A percentile compares a stretch with the other conserved stretches of the same genome.
Conservation (phyloP, 2,888 invertebrate genomes). For the Drosophila mimetica region DNA sequence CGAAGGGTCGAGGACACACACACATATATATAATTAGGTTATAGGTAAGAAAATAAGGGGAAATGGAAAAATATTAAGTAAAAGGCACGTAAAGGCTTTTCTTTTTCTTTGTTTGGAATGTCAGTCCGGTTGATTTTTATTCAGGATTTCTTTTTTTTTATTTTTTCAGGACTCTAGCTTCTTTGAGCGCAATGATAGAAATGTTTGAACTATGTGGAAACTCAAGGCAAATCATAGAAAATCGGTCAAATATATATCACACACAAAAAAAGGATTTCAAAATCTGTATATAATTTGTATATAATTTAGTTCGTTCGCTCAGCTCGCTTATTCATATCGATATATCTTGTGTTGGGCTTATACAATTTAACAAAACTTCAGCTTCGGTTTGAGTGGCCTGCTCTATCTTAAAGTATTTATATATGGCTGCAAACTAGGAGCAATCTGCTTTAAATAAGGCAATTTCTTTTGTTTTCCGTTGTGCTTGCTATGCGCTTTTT, state of each 20-base stretch:
- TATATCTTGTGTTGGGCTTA: conserved; percentile 29
- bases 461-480: conserved; percentile 48
- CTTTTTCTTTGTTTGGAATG: conserved; percentile 4
- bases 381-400: conserved; percentile 16
- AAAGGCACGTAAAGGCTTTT: conserved; percentile 74
- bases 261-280: conserved; percentile 14
- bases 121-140: conserved; percentile 1
- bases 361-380: conserved; percentile 42
- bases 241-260: conserved; percentile 23
- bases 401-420: conserved; percentile 37
- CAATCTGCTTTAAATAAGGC: conserved; percentile 73
- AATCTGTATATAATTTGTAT: conserved; percentile 23
- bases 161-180: conserved; percentile 17
- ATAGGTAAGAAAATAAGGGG: conserved; percentile 15
- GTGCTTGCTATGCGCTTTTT: conserved; percentile 43
- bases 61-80: conserved; percentile 35
- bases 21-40: conserved; percentile 22
- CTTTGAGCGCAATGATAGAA: conserved; percentile 75
- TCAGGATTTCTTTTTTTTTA: conserved; percentile 6
- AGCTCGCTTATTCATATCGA: conserved; percentile 32
- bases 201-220: conserved; percentile 68
- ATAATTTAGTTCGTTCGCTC: conserved; percentile 22
- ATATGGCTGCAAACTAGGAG: conserved; percentile 75
- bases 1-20: conserved; percentile 24
- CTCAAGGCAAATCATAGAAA: conserved; percentile 39